Evolutionary conservation across 1,140 invertebrate species (phyloP), one percentile per base, ranked within the genome.

Genomic region (Anadara kagoshimensis): DNA sequence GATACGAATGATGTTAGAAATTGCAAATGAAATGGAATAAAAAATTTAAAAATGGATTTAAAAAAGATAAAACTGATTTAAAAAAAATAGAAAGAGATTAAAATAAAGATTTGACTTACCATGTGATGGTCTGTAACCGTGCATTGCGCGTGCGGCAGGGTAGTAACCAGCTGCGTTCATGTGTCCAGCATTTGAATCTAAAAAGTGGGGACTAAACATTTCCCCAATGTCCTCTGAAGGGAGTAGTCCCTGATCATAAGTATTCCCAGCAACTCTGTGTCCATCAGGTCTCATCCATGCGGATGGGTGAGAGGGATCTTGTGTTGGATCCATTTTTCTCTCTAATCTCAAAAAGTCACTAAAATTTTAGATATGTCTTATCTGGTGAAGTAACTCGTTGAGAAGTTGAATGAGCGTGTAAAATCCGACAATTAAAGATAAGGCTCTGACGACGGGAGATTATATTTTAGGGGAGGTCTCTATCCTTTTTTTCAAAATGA

Each of bases 161-260:
- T 80, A 80, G 53, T 79, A 79, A 61, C 75, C 69, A 0, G 69
- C 68, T 3, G 65, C 72, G 18, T 57, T 24, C 43, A 76, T 78
- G 65, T 80, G 76, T 45, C 78, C 77, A 41, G 73, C 53, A 53
- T 80, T 77, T 7, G 72, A 74, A 16, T 84, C 82, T 65, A 82
- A 62, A 36, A 78, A 61, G 54, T 81, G 82, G 7, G 82, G 78
- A 47, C 79, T 78, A 68, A 84, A 84, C 79, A 83, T 81, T 70
- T 84, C 82, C 59, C 82, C 80, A 44, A 82, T 81, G 47, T 84
- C 82, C 36, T 84, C 82, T 16, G 82, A 78, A 1, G 82, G 80
- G 18, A 83, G 47, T 64, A 81, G 74, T 16, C 76, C 77, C 0
- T 69, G 44, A 8, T 69, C 75, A 51, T 75, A 78, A 24, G 72